Conservation (phyloP, 2,113 vertebrate genomes). For the Paracanthobrama guichenoti region DNA sequence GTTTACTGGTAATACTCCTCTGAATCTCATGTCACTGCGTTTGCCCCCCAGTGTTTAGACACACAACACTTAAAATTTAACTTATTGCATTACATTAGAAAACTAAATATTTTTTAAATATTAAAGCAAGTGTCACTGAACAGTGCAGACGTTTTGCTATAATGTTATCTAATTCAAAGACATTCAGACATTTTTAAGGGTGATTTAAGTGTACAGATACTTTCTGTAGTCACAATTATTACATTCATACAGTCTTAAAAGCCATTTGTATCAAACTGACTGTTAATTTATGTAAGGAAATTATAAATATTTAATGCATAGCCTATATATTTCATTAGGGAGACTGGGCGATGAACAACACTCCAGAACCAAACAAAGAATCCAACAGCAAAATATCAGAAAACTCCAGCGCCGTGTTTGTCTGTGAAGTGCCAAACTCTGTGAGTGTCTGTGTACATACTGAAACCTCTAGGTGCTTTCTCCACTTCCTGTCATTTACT, state of each 20-base stretch:
- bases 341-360: conserved; percentile 19
- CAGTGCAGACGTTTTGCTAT: neutral
- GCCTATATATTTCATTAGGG: conserved; percentile 4
- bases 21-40: neutral
- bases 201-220: neutral
- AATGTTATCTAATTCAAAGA: neutral
- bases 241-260: neutral
- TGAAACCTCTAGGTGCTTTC: conserved; percentile 34
- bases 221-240: neutral
- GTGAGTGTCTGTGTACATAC: conserved; percentile 27
- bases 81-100: neutral
- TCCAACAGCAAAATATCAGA: conserved; percentile 35
- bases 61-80: neutral
- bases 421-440: conserved; percentile 37
- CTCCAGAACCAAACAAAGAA: neutral
- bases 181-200: neutral
- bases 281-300: neutral
- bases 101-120: neutral
- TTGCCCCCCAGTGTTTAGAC: neutral
- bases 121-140: neutral
- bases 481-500: conserved; percentile 54
- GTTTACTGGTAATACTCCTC: neutral
- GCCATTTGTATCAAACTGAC: neutral
- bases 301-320: neutral
- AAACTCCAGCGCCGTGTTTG: conserved; percentile 14